These are phyloP conservation scores for Lissocephala sabroskyi DNA, from an alignment of 2,888 invertebrate genomes.

Conservation along the genomic window DNA sequence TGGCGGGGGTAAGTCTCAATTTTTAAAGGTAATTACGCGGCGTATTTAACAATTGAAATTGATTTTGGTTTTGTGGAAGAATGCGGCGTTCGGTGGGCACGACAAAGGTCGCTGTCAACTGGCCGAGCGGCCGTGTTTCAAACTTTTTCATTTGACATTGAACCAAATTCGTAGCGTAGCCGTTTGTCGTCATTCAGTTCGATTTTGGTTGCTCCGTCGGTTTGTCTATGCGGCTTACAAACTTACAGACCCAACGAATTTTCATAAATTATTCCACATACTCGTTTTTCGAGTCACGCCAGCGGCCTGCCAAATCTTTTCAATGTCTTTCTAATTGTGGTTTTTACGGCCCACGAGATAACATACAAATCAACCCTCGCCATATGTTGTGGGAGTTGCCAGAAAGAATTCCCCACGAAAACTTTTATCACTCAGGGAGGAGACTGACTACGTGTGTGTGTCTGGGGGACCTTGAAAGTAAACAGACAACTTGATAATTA, in stretches of 20 bases:
- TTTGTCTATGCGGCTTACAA: slow-evolving; percentile 9
- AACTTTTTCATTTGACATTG: slow-evolving; percentile 56
- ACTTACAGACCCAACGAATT: slow-evolving; percentile 3
- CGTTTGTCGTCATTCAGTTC: too few species aligned
- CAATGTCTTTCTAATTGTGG: slow-evolving; percentile 3
- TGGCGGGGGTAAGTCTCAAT: background rate
- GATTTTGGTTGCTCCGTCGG: slow-evolving; percentile 5
- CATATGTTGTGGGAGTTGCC: too few species aligned
- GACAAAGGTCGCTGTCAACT: too few species aligned
- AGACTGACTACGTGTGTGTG: too few species aligned
- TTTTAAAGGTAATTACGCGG: slow-evolving; percentile 20
- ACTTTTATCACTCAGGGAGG: too few species aligned
- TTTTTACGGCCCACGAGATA: too few species aligned
- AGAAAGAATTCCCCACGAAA: too few species aligned
- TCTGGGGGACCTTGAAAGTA: slow-evolving; percentile 30
- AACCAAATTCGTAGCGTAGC: slow-evolving; percentile 53
- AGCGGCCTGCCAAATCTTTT: slow-evolving; percentile 16
- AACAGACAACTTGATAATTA: slow-evolving; percentile 12
- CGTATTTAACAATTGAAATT: slow-evolving; percentile 20
- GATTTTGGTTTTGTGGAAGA: too few species aligned
- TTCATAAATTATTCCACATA: slow-evolving; percentile 17
- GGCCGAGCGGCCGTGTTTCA: too few species aligned
- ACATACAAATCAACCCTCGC: too few species aligned
- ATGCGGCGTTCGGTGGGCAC: too few species aligned
- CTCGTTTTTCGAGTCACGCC: slow-evolving; percentile 14